Evolutionary conservation across 2,797 vertebrate genomes (phyloP).

Genomic region (Brachymystax lenok): DNA sequence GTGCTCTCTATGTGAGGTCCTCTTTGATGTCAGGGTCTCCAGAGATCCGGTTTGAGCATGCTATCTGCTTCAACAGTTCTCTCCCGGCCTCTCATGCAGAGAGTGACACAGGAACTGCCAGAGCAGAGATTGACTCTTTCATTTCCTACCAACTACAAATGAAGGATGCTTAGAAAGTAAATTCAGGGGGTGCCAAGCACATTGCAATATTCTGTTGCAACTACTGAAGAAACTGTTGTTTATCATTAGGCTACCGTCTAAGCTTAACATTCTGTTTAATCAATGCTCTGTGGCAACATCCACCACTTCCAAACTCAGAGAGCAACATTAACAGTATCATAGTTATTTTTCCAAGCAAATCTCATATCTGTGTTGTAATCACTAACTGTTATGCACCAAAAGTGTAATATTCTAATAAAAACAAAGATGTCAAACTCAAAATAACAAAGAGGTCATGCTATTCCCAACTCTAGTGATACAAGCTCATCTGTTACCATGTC

Average conservation of each 20-base stretch:
- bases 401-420: neutral
- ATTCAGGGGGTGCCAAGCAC: constrained; percentile 53
- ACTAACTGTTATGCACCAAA: neutral
- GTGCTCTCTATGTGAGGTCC: constrained; percentile 71
- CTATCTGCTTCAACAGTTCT: constrained; percentile 70
- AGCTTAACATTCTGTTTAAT: no score
- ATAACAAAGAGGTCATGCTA: constrained; percentile 34
- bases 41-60: constrained; percentile 74
- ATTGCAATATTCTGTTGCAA: constrained; percentile 18
- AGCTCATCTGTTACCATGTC: neutral
- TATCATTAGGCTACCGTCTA: neutral
- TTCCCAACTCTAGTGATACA: constrained; percentile 35
- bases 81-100: constrained; percentile 68
- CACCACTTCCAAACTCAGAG: neutral
- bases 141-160: constrained; percentile 71
- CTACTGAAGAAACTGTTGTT: neutral
- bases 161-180: constrained; percentile 52
- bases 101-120: constrained; percentile 74
- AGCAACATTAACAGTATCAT: neutral
- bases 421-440: neutral
- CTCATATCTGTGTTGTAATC: neutral
- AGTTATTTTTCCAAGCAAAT: constrained; percentile 1
- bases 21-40: constrained; percentile 77
- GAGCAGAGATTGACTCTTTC: constrained; percentile 64
- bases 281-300: neutral